phyloP scores from a whole-genome alignment of 2,888 invertebrate genomes.

The Mythimna lalbum region DNA sequence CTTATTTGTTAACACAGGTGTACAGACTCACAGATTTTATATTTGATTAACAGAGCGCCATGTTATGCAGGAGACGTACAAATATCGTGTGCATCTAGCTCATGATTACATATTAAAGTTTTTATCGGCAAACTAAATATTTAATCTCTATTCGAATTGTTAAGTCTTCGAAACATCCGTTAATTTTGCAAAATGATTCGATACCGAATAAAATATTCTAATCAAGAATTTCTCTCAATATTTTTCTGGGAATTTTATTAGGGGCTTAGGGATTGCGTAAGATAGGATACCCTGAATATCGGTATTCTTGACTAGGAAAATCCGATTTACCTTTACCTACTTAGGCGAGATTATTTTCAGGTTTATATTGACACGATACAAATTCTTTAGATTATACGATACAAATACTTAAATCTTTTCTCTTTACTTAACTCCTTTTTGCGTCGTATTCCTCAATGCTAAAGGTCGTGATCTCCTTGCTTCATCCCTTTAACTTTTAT shows the following conservation, averaged over 20 bases:
- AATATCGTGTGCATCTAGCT: too few relatives aligned
- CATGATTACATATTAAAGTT: too few relatives aligned
- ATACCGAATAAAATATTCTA: slow-evolving; percentile 3
- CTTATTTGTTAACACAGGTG: too few relatives aligned
- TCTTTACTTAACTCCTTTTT: too few relatives aligned
- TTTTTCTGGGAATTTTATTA: slow-evolving; percentile 18
- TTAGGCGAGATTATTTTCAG: background rate
- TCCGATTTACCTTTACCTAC: slow-evolving; percentile 4
- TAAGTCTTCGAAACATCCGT: background rate
- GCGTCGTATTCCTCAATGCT: too few relatives aligned
- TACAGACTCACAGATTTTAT: too few relatives aligned
- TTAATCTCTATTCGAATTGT: background rate
- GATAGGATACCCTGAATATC: slow-evolving; percentile 1
- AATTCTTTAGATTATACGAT: background rate
- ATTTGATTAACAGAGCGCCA: too few relatives aligned
- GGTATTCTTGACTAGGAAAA: slow-evolving; percentile 15
- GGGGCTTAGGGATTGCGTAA: background rate
- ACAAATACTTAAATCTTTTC: too few relatives aligned
- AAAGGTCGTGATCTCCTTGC: too few relatives aligned
- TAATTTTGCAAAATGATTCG: background rate
- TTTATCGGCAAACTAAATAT: background rate
- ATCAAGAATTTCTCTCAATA: slow-evolving; percentile 1
- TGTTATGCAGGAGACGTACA: too few relatives aligned
- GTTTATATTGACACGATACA: background rate
- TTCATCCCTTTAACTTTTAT: too few relatives aligned